These are phyloP conservation scores for Prunella himalayana DNA, from an alignment of 2,113 vertebrate genomes.

Conservation along the genomic window DNA sequence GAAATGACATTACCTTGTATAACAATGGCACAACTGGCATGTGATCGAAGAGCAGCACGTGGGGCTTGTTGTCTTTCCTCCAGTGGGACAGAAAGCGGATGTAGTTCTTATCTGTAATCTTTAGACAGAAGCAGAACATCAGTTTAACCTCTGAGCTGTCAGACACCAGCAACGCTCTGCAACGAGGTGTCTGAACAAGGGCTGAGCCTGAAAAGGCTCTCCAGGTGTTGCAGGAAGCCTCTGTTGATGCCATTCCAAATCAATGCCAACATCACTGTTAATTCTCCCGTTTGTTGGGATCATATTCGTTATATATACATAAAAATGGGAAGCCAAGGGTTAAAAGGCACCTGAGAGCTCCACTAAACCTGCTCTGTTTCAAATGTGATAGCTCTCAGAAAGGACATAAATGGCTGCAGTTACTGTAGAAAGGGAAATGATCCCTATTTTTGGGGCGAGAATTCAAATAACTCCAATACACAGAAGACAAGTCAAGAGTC, in stretches of 20 bases:
- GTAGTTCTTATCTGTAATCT: constrained; percentile 94
- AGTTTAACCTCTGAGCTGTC: not conserved
- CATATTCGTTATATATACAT: not conserved
- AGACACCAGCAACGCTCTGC: fast-evolving
- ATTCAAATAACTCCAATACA: not conserved
- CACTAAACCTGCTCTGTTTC: not conserved
- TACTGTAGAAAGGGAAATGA: not conserved
- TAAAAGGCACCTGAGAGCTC: not conserved
- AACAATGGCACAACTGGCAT: constrained; percentile 80
- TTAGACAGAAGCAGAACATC: not conserved
- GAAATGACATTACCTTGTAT: constrained; percentile 81
- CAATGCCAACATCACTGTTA: not conserved
- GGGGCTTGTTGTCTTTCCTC: constrained; percentile 93
- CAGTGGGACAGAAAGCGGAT: constrained; percentile 85
- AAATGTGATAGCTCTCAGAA: not conserved
- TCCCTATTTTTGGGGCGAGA: fast-evolving
- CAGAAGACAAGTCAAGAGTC: not conserved
- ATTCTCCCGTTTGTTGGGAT: not conserved
- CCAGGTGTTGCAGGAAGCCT: not conserved
- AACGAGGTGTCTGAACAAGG: not conserved
- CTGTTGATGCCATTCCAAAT: not conserved
- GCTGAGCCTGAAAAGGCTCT: not conserved
- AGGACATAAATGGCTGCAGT: not conserved
- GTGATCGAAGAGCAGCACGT: constrained; percentile 91
- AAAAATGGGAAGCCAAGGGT: not conserved